phyloP scores from a whole-genome alignment of 2,888 invertebrate genomes.

The Amorpha juglandis region DNA sequence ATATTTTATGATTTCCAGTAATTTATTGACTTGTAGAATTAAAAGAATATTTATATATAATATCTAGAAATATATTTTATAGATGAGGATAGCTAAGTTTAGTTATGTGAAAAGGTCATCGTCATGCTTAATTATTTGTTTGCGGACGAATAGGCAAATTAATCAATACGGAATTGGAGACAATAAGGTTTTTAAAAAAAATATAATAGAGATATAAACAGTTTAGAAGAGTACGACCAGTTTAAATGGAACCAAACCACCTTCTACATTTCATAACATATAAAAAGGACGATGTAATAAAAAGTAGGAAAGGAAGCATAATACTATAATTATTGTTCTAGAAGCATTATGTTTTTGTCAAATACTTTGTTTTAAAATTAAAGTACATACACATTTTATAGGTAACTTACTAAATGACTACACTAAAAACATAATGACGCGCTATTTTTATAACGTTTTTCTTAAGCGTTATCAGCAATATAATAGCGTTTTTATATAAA shows the following conservation, averaged over 20 bases:
- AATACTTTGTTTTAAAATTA: not conserved
- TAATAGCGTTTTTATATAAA: slow-evolving; percentile 25
- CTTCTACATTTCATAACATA: not conserved
- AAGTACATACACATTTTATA: not conserved
- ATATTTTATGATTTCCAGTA: too few species aligned
- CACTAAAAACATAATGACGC: not conserved
- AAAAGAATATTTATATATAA: too few species aligned
- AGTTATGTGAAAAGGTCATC: too few species aligned
- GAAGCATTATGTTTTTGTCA: not conserved
- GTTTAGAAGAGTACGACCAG: too few species aligned
- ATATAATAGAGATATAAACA: too few species aligned
- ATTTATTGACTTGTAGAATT: too few species aligned
- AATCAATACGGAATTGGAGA: too few species aligned
- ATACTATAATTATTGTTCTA: not conserved
- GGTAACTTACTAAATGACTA: not conserved
- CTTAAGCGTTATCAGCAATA: slow-evolving; percentile 4
- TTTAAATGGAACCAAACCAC: not conserved
- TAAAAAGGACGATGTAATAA: slow-evolving; percentile 3
- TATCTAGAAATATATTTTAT: too few species aligned
- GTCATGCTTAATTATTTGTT: too few species aligned
- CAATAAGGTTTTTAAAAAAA: too few species aligned
- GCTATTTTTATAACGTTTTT: not conserved
- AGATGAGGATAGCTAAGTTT: too few species aligned
- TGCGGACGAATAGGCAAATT: too few species aligned
- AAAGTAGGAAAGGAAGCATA: not conserved